phyloP scores from a whole-genome alignment of 2,888 invertebrate genomes.

The Athalia rosae region DNA sequence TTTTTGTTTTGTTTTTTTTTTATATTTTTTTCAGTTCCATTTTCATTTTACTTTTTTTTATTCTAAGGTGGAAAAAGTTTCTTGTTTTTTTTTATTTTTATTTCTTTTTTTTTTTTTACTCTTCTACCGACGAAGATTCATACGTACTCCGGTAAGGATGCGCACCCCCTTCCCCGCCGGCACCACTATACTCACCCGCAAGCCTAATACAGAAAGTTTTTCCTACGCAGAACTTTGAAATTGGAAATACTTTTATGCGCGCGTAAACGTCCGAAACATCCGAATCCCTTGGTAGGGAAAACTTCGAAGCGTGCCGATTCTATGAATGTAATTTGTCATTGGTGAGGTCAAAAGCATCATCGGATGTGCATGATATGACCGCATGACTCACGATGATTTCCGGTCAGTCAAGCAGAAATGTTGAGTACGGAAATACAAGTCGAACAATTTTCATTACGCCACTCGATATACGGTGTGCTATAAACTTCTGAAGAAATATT shows the following conservation, averaged over 20 bases:
- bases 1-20: slow-evolving; percentile 22
- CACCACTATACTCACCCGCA: neutral
- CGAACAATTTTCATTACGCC: no score
- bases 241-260: slow-evolving; percentile 37
- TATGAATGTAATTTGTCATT: slow-evolving; percentile 28
- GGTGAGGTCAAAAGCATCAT: slow-evolving; percentile 11
- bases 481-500: no score
- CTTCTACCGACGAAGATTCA: slow-evolving; percentile 20
- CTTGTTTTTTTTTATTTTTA: slow-evolving; percentile 25
- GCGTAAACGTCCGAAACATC: slow-evolving; percentile 34
- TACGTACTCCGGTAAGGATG: slow-evolving; percentile 28
- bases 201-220: slow-evolving; percentile 29
- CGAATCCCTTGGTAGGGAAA: slow-evolving; percentile 21
- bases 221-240: slow-evolving; percentile 16
- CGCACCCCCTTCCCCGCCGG: neutral
- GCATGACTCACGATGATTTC: slow-evolving; percentile 3
- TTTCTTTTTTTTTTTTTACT: no score
- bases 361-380: neutral
- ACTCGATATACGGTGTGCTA: no score
- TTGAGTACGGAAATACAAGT: no score
- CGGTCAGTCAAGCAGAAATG: neutral
- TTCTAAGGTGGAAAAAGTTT: slow-evolving; percentile 8
- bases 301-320: slow-evolving; percentile 19
- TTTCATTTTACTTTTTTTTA: neutral
- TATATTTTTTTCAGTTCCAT: slow-evolving; percentile 4